Evolutionary conservation across 2,797 vertebrate genomes (phyloP), one percentile per base, ranked within the genome.

Genomic region (Aotus griseimembra): DNA sequence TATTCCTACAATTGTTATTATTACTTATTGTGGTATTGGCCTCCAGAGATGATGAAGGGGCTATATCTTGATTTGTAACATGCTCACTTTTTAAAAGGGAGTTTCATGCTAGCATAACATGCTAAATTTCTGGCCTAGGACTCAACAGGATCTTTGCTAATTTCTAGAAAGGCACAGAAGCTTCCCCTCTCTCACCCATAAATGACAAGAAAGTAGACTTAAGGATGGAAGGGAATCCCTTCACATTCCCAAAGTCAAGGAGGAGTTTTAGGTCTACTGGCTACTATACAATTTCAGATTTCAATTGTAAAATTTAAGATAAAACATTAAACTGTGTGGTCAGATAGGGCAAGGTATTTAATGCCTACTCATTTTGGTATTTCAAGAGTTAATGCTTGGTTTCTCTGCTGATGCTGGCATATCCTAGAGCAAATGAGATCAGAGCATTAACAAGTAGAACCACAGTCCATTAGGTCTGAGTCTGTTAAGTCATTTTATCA

Each of bases 401-500:
- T 50, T 87, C 64, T 96, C 57, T 88, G 94, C 83, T 84, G 93
- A 89, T 46, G 72, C 57, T 88, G 88, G 85, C 55, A 39, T n/a
- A 77, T 67, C n/a, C n/a, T 24, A 36, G 76, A 75, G 55, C 80
- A 90, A 79, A 90, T 64, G 79, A 90, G 82, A 94, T 72, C 76
- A 94, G 26, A 86, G 48, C 57, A 94, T 96, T 88, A 92, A 50
- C 64, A 84, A 94, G 84, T 0, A 90, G 88, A 97, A 88, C 55
- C 75, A 77, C 41, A 84, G 90, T 55, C 93, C 44, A 72, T 94
- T 91, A 95, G 82, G 77, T 75, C 55, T 79, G 58, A 90, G 61
- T 44, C 92, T 95, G 46, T 73, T 88, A 70, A 93, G 75, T 88
- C 50, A 91, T 88, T 96, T 94, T 89, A 95, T 81, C 72, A 92